phyloP scores from a whole-genome alignment of 2,113 vertebrate species.

The Microtus oregoni region DNA sequence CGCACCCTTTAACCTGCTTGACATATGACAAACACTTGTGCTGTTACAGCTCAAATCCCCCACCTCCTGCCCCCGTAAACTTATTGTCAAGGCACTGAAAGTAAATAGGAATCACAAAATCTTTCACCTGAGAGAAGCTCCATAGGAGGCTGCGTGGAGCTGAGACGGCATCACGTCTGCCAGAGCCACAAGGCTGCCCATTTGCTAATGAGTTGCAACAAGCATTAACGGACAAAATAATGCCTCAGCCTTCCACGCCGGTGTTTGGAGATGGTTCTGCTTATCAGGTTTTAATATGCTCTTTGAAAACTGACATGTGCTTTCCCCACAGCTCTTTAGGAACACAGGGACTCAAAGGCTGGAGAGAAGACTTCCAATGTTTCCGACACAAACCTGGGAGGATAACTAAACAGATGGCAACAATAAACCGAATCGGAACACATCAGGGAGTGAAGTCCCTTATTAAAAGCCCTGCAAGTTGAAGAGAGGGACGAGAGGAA shows the following conservation, averaged over 20 bases:
- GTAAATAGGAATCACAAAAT: conserved; percentile 8
- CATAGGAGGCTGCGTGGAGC: not conserved
- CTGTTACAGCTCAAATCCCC: not conserved
- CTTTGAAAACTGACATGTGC: conserved; percentile 74
- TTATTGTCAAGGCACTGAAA: not conserved
- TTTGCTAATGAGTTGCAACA: conserved; percentile 68
- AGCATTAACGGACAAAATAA: conserved; percentile 18
- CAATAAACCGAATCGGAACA: conserved; percentile 79
- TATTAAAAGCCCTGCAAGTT: conserved; percentile 82
- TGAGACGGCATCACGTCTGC: not conserved
- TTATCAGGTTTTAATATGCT: conserved; percentile 76
- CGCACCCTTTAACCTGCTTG: not conserved
- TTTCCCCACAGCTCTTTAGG: conserved; percentile 76
- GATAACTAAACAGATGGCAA: conserved; percentile 82
- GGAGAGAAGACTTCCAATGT: conserved; percentile 76
- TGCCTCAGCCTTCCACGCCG: conserved; percentile 59
- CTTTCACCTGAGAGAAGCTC: not conserved
- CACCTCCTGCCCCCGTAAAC: conserved; percentile 12
- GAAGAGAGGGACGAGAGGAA: conserved; percentile 16
- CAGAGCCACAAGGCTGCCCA: not conserved
- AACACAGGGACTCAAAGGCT: conserved; percentile 72
- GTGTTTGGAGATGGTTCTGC: conserved; percentile 73
- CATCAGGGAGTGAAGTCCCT: conserved; percentile 81
- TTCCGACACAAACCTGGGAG: conserved; percentile 78
- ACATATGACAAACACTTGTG: not conserved